Evolutionary conservation across 2,113 vertebrate species (phyloP).

Genomic region (Ictalurus furcatus): DNA sequence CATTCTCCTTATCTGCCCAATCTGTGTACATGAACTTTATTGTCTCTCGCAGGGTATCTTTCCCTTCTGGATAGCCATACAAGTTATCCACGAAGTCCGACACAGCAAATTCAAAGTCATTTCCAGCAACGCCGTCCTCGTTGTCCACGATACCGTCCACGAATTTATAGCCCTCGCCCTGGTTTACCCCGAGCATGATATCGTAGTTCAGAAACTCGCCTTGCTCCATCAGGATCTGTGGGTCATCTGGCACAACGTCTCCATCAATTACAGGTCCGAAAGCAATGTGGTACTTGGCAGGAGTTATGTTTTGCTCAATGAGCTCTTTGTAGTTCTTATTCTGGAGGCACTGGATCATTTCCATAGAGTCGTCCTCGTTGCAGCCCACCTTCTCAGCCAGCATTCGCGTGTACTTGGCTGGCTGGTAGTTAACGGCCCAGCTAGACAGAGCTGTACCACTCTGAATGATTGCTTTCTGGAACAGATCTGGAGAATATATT

Average conservation of each 20-base stretch:
- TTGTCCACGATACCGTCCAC: constrained; percentile 91
- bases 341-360: constrained; percentile 91
- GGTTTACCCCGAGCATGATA: constrained; percentile 96
- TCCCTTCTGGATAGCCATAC: constrained; percentile 91
- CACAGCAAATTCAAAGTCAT: constrained; percentile 92
- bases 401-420: constrained; percentile 90
- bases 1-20: constrained; percentile 94
- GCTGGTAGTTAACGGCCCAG: constrained; percentile 99
- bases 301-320: constrained; percentile 86
- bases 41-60: constrained; percentile 89
- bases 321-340: constrained; percentile 89
- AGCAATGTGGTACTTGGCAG: constrained; percentile 95
- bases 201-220: constrained; percentile 99
- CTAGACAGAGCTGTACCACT: constrained; percentile 95
- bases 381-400: constrained; percentile 93
- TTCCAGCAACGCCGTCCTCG: constrained; percentile 88
- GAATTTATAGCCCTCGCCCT: constrained; percentile 93
- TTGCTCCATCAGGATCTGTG: constrained; percentile 98
- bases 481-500: constrained; percentile 81
- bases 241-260: constrained; percentile 96
- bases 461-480: constrained; percentile 98
- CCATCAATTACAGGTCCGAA: constrained; percentile 98
- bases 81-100: constrained; percentile 95
- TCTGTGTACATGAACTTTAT: constrained; percentile 99
- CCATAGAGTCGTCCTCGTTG: constrained; percentile 87